These are phyloP conservation scores for Tenebrosternarchus preto DNA, from an alignment of 2,113 vertebrate species.

Conservation along the genomic window DNA sequence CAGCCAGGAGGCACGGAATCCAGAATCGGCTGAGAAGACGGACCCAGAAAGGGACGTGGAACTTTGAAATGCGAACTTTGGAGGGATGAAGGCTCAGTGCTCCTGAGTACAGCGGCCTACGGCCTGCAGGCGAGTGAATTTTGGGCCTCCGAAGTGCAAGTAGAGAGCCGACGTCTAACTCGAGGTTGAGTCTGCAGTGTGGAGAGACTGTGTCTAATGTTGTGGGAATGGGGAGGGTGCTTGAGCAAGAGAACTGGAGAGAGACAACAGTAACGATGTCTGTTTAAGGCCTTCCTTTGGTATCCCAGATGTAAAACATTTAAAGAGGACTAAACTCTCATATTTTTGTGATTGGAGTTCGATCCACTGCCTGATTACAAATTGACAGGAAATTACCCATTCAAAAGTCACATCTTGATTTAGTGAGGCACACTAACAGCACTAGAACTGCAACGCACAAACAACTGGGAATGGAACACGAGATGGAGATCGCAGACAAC, in stretches of 20 bases:
- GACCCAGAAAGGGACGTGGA: background rate
- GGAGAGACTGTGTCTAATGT: background rate
- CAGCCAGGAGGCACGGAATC: background rate
- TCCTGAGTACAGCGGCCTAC: no score
- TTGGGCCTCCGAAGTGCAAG: background rate
- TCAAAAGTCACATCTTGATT: constrained; percentile 31
- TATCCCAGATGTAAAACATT: background rate
- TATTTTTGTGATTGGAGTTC: constrained; percentile 35
- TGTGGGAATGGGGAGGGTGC: background rate
- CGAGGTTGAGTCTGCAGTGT: background rate
- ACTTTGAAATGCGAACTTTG: background rate
- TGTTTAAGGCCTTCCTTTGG: background rate
- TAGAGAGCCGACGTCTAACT: background rate
- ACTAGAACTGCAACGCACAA: constrained; percentile 13
- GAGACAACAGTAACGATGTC: background rate
- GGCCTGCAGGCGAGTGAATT: background rate
- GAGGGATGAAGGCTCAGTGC: no score
- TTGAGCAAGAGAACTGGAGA: background rate
- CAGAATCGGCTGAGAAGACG: background rate
- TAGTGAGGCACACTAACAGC: constrained; percentile 32
- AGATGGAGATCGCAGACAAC: constrained; percentile 47
- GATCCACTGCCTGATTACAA: constrained; percentile 34
- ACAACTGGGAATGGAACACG: constrained; percentile 19
- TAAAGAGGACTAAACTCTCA: constrained; percentile 5
- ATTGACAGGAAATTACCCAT: constrained; percentile 38